Base-by-base conservation (phyloP, 2,888 invertebrate species). In the Polydrusus pterygomalis region DNA sequence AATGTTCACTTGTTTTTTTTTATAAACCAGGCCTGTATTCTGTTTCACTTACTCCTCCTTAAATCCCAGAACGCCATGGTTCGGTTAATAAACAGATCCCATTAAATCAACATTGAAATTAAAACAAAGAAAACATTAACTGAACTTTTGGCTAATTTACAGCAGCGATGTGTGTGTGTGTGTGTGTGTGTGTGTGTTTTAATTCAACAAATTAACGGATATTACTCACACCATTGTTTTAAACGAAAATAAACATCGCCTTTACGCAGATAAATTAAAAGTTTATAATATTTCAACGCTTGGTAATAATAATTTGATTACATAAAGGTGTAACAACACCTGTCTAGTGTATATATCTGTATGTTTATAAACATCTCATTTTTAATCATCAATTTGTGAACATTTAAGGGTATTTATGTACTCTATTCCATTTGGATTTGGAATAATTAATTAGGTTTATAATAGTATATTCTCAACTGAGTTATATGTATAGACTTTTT, bases 141-240 rank as follows among this genome's bases (percentile, higher is more conserved):
- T 25, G 10, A 47, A 47, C 1, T 40, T 62, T 62, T 40, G 40
- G 20, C 20, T 45, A 20, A 25, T 30, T 43, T 47, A 20, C 63
- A 45, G 45, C 25, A 45, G 17, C 45, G 20, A 45, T n/a, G n/a
- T n/a, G n/a, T n/a, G 25, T 20, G 13, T 40, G 45, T 63, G 25
- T 63, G 25, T 47, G 45, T 63, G 20, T 63, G 45, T 47, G 15
- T 25, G 7, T 15, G 30, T 10, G 9, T 63, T 47, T 63, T 63
- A 25, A 30, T 30, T 34, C 34, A 64, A 64, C 64, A 64, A 64
- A 64, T 64, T 64, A 64, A 64, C 64, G 43, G 34, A 34, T 30
- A 10, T 64, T 49, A 64, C 34, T 64, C 49, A 64, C 49, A 64
- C 49, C 49, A 64, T 47, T 64, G 64, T 34, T 64, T 64, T 10